These are phyloP conservation scores for Ceyx erithaca DNA, from an alignment of 2,797 vertebrate species.

Conservation along the genomic window DNA sequence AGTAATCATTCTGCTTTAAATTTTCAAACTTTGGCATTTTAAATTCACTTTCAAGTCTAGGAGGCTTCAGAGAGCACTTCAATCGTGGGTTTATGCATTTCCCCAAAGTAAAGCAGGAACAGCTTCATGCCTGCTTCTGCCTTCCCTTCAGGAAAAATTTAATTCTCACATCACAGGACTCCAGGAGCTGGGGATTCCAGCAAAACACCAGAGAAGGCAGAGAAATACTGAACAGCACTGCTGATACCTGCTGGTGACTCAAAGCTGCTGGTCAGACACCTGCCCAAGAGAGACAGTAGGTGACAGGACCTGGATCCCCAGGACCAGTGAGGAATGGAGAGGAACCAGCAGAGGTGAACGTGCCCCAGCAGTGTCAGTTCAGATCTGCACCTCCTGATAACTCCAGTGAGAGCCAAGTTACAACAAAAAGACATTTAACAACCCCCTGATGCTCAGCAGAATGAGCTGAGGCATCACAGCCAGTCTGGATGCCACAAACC, in stretches of 20 bases:
- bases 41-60: not conserved
- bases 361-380: rapidly evolving
- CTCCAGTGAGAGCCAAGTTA: not conserved
- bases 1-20: not conserved
- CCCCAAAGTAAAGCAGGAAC: not conserved
- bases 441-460: not conserved
- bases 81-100: not conserved
- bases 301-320: not conserved
- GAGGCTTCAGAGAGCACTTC: not conserved
- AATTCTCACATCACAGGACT: not conserved
- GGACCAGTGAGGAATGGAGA: not conserved
- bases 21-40: not conserved
- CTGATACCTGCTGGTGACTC: no score
- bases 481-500: not conserved
- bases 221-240: not conserved
- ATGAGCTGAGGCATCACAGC: not conserved
- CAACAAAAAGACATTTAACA: not conserved
- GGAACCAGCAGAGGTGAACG: not conserved
- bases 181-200: not conserved
- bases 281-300: rapidly evolving
- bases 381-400: not conserved
- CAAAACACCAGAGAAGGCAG: not conserved
- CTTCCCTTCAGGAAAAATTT: not conserved
- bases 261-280: not conserved
- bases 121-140: not conserved